Base-by-base conservation (phyloP, 2,888 invertebrate species). In the Myopa testacea region DNA sequence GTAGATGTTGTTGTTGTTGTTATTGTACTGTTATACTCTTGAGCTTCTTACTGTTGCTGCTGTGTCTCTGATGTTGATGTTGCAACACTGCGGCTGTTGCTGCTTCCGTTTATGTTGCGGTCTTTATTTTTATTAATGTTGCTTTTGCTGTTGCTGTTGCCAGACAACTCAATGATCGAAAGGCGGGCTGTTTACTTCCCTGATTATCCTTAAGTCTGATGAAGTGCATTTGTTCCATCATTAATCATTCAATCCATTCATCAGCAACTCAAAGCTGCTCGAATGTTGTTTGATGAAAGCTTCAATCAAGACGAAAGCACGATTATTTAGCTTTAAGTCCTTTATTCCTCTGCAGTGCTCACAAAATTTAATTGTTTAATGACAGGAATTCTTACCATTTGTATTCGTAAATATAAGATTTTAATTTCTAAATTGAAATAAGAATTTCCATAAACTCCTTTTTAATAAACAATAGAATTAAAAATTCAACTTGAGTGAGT, bases 171-270 rank as follows among this genome's bases (percentile, higher is more conserved):
- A 55, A 62, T 34, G 14, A 62, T 62, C 58, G n/a, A 26, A 10
- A 10, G 7, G 62, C 34, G 1, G 45, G 10, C 7, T 62, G 26
- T 26, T 62, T 62, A 4, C 6, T n/a, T 58, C 1, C 12, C n/a
- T 8, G 7, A 38, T 65, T 55, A 37, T 75, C 52, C 37, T 75
- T 52, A 67, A 52, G 74, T 52, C 38, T 75, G 52, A 75, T 67
- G 65, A 75, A 67, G 37, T 75, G 65, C 74, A 52, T 52, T 75
- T 37, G 38, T 65, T 65, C 34, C 50, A 67, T 65, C n/a, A 65
- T 67, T 75, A 75, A 52, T 75, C 19, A 74, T 63, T 74, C 50
- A 73, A 26, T 74, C 40, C 50, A 60, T 72, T 40, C 50, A 16
- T 71, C 71, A 58, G 8, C 50, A 50, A 37, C 58, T 58, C 37